These are phyloP conservation scores for Egretta garzetta DNA, from an alignment of 2,113 vertebrate species.

Conservation along the genomic window DNA sequence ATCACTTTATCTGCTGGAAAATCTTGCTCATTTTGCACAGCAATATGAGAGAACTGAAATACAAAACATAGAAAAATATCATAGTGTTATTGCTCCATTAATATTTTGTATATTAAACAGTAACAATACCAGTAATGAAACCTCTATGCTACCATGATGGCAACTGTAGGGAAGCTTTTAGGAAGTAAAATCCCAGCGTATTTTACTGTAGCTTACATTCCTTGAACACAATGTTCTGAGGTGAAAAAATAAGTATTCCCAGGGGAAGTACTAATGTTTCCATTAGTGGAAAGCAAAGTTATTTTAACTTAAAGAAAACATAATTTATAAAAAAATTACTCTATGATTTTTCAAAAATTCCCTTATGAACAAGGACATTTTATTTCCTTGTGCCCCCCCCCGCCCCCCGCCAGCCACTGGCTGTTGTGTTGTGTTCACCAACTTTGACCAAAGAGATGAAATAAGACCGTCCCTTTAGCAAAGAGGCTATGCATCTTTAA, in stretches of 20 bases:
- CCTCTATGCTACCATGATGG: not conserved
- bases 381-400: not conserved
- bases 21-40: not conserved
- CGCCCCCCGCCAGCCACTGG: not conserved
- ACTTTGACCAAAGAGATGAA: not conserved
- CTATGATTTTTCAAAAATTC: not conserved
- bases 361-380: not conserved
- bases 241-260: not conserved
- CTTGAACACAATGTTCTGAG: not conserved
- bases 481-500: not conserved
- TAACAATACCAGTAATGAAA: not conserved
- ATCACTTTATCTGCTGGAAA: constrained; percentile 5
- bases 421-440: not conserved
- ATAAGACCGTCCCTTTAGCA: not conserved
- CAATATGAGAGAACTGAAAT: not conserved
- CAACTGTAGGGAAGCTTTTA: not conserved
- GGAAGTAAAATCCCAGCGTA: not conserved
- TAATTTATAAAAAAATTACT: not conserved
- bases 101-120: not conserved
- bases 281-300: not conserved
- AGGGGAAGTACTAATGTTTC: not conserved
- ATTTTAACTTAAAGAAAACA: not conserved
- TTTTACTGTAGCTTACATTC: not conserved
- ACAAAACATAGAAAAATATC: constrained; percentile 12
- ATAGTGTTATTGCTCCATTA: not conserved